phyloP scores from a whole-genome alignment of 1,140 invertebrate species.

The Anthonomus grandis region DNA sequence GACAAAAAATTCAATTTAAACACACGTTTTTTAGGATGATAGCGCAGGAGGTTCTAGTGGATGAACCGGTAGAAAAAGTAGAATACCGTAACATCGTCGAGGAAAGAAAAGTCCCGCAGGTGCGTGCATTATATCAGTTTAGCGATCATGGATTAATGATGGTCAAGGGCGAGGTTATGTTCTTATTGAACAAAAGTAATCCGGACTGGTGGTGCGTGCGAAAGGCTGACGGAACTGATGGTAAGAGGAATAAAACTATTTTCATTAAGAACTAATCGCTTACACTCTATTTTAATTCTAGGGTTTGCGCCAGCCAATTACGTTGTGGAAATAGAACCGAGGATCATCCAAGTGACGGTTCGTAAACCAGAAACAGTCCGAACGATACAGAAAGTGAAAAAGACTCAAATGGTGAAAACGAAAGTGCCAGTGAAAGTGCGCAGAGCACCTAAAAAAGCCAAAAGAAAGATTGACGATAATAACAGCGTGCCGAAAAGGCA shows the following conservation, averaged over 20 bases:
- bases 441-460: slow-evolving; percentile 51
- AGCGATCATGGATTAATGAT: slow-evolving; percentile 91
- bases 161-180: slow-evolving; percentile 90
- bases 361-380: slow-evolving; percentile 78
- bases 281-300: too few relatives aligned
- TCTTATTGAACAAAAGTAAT: slow-evolving; percentile 92
- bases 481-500: slow-evolving; percentile 82
- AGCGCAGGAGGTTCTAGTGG: slow-evolving; percentile 87
- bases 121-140: slow-evolving; percentile 86
- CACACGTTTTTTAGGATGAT: slow-evolving; percentile 55
- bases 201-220: slow-evolving; percentile 98
- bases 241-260: too few relatives aligned
- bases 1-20: background rate
- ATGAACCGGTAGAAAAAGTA: slow-evolving; percentile 80
- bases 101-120: slow-evolving; percentile 84
- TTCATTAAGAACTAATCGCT: too few relatives aligned
- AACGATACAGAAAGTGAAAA: slow-evolving; percentile 81
- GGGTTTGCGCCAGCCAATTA: slow-evolving; percentile 98
- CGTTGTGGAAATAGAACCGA: slow-evolving; percentile 88
- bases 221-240: slow-evolving; percentile 86
- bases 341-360: slow-evolving; percentile 78
- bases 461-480: slow-evolving; percentile 58
- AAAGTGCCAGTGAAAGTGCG: slow-evolving; percentile 70
- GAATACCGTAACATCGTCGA: slow-evolving; percentile 83
- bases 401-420: slow-evolving; percentile 83